These are phyloP conservation scores for Helogale parvula DNA, from an alignment of 2,113 vertebrate genomes.

Conservation along the genomic window DNA sequence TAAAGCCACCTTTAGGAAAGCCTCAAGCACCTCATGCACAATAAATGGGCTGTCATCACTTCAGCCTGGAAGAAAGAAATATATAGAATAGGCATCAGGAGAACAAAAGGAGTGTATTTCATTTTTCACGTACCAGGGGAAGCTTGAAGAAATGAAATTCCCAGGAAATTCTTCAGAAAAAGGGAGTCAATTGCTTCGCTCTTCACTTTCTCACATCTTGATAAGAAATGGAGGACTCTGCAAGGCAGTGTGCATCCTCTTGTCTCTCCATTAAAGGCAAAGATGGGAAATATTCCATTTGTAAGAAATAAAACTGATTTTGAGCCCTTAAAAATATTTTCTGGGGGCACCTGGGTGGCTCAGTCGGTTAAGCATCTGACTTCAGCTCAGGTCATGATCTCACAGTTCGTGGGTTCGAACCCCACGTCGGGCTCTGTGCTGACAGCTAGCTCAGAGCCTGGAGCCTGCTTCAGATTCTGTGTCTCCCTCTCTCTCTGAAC, in stretches of 20 bases:
- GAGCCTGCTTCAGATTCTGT: too few relatives aligned
- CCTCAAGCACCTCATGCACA: not conserved
- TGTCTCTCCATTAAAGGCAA: constrained; percentile 34
- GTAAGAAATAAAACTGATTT: constrained; percentile 12
- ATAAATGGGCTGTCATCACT: constrained; percentile 40
- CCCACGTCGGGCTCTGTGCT: too few relatives aligned
- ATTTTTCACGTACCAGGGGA: constrained; percentile 31
- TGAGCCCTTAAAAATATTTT: constrained; percentile 7
- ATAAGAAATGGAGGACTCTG: not conserved
- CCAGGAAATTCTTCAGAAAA: constrained; percentile 54
- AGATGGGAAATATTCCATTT: constrained; percentile 26
- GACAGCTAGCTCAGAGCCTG: too few relatives aligned
- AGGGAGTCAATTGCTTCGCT: constrained; percentile 44
- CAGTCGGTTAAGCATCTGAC: too few relatives aligned
- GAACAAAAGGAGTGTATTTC: constrained; percentile 58
- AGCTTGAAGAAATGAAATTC: constrained; percentile 23
- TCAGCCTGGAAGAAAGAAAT: constrained; percentile 21
- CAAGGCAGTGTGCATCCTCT: not conserved
- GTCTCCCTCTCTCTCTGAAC: too few relatives aligned
- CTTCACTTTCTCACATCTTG: constrained; percentile 24
- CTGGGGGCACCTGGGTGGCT: not conserved
- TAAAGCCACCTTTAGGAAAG: constrained; percentile 30
- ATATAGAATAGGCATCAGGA: constrained; percentile 18
- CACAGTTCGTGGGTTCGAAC: too few relatives aligned
- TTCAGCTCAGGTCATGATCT: too few relatives aligned